Conservation (phyloP, 2,113 vertebrate species). For the Pandion haliaetus region DNA sequence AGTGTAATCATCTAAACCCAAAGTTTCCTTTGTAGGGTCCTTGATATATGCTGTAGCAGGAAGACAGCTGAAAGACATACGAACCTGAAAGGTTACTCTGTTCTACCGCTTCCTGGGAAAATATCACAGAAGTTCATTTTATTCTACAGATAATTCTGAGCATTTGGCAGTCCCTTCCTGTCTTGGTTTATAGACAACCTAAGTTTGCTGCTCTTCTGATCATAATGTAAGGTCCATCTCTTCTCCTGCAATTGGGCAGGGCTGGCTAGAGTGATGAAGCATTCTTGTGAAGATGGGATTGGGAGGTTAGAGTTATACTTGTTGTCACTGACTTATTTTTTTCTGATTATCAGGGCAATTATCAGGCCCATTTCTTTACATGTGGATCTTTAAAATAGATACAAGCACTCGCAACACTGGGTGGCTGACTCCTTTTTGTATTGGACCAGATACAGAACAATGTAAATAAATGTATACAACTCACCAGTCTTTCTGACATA, state of each 20-base stretch:
- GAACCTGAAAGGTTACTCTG: background rate
- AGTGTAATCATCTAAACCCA: background rate
- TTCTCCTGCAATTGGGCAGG: background rate
- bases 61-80: background rate
- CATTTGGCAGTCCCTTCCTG: background rate
- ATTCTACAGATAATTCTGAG: background rate
- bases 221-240: background rate
- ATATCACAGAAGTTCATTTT: background rate
- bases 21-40: background rate
- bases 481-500: slow-evolving; percentile 95
- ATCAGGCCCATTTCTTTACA: background rate
- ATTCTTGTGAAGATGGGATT: background rate
- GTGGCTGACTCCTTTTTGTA: background rate
- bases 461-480: slow-evolving; percentile 48
- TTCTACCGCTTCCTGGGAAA: background rate
- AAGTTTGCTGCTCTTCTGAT: background rate
- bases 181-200: background rate
- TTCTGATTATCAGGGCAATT: background rate
- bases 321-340: background rate
- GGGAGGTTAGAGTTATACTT: background rate
- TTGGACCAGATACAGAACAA: background rate
- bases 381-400: background rate
- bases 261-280: slow-evolving; percentile 13
- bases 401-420: background rate
- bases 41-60: background rate